Evolutionary conservation across 2,113 vertebrate species (phyloP), one percentile per base, ranked within the genome.

Genomic region (Carlito syrichta): DNA sequence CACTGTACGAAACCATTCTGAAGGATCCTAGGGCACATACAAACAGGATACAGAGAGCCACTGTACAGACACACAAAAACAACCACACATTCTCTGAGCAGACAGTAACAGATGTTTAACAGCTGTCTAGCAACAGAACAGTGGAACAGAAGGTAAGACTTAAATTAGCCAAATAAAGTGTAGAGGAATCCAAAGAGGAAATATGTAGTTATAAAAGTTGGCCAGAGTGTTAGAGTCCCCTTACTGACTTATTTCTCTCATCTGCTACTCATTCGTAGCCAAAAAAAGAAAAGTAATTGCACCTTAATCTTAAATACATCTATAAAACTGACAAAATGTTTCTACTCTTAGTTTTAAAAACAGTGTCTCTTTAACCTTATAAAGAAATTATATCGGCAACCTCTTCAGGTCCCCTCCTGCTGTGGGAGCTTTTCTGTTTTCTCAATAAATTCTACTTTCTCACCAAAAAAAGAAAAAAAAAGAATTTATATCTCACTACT

Each of bases 31-130:
- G 76, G 7, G 50, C 43, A 38, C 16, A 48, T 8, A 63, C 54
- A 8, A 17, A 78, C 78, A 71, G 79, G 85, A 58, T 38, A 38
- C 63, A 66, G 71, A 43, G 35, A 86, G 88, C 74, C 91, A 43
- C 89, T 45, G 85, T 79, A 43, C 3, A 58, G 6, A 43, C 62
- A 58, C 43, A 90, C n/a, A 32, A 35, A 50, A 76, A n/a, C 30
- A 60, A 54, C 76, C 11, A 7, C 74, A 30, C 17, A 9, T 58
- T 74, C 89, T 89, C 87, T 4, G n/a, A 48, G 69, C 45, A 48
- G 38, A 85, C 35, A 58, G 68, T 0, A 88, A 48, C 95, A 96
- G 96, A 94, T 97, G 95, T 77, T 16, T 52, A 76, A 90, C 97
- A 97, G 95, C 95, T 97, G 96, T 79, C 90, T 81, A 40, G 87